phyloP scores from a whole-genome alignment of 2,113 vertebrate species.

The Pteruthius melanotis region DNA sequence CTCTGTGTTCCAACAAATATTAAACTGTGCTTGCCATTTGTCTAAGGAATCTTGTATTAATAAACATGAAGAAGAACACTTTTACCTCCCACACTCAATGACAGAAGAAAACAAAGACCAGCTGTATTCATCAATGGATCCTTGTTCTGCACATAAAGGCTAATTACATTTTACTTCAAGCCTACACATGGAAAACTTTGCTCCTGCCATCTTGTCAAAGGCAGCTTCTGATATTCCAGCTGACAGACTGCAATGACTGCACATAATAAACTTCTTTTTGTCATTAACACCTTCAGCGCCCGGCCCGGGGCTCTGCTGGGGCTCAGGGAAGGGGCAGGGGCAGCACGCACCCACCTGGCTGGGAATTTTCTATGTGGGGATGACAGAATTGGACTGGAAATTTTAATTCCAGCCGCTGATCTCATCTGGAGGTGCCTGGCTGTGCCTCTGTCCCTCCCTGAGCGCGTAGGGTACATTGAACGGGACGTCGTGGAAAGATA shows the following conservation, averaged over 20 bases:
- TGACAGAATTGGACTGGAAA: not conserved
- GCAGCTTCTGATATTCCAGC: conserved; percentile 70
- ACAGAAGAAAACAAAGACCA: conserved; percentile 83
- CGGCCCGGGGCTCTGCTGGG: not conserved
- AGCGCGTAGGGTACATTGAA: not conserved
- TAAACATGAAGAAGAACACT: conserved; percentile 86
- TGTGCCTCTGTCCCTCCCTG: not conserved
- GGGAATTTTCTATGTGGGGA: not conserved
- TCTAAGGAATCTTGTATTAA: conserved; percentile 83
- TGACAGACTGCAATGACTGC: conserved; percentile 54
- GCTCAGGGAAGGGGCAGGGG: not conserved
- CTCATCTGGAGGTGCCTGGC: not conserved
- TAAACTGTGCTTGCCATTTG: conserved; percentile 80
- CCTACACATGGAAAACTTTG: conserved; percentile 86
- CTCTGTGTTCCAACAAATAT: conserved; percentile 75
- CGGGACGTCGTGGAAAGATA: not conserved
- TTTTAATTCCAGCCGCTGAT: not conserved
- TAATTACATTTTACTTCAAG: conserved; percentile 87
- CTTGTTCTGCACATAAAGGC: conserved; percentile 87
- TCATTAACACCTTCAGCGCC: conserved; percentile 44
- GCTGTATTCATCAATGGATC: conserved; percentile 89
- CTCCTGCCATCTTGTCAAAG: conserved; percentile 70
- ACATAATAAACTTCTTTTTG: conserved; percentile 11
- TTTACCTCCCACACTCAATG: conserved; percentile 83
- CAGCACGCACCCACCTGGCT: not conserved